Evolutionary conservation across 2,113 vertebrate genomes (phyloP).

Genomic region (Petroica traversi): DNA sequence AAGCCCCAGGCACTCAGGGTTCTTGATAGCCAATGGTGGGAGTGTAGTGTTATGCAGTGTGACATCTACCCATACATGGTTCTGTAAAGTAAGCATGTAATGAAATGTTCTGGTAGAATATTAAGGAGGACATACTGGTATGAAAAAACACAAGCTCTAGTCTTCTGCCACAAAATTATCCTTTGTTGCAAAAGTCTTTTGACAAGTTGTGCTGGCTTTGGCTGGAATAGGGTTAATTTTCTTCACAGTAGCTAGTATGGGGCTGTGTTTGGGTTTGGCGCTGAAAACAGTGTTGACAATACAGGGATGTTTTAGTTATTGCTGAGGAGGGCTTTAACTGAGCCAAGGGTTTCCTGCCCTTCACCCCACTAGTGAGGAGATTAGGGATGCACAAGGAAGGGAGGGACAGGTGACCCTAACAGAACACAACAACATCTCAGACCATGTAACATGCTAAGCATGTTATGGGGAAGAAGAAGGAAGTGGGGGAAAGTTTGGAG

Average conservation of each 20-base stretch:
- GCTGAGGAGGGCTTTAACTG: background rate
- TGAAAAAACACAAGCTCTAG: background rate
- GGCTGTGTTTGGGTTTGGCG: background rate
- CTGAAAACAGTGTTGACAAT: background rate
- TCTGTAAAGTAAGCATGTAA: constrained; percentile 65
- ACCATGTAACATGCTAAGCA: background rate
- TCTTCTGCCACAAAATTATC: background rate
- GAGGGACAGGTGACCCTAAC: background rate
- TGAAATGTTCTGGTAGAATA: background rate
- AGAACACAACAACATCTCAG: background rate
- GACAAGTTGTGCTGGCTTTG: background rate
- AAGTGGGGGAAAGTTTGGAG: background rate
- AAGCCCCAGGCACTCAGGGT: constrained; percentile 86
- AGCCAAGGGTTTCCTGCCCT: background rate
- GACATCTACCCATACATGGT: constrained; percentile 90
- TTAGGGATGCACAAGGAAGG: background rate
- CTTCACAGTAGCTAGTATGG: background rate
- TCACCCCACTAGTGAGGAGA: background rate
- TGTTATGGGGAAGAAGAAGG: background rate
- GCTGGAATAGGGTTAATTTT: background rate
- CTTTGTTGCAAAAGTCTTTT: background rate
- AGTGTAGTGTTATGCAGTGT: constrained; percentile 86
- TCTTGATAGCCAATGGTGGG: constrained; percentile 89
- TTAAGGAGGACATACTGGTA: background rate
- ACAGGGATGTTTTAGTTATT: background rate